Evolutionary conservation across 2,113 vertebrate species (phyloP).

Genomic region (human): GRCh38 chr5:141339501-141340000

Average conservation of each 20-base stretch:
- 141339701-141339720: constrained; percentile 70
- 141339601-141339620: constrained; percentile 75
- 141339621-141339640: constrained; percentile 63
- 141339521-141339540: constrained; percentile 64
- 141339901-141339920: constrained; percentile 77
- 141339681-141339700: constrained; percentile 78
- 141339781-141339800: constrained; percentile 84
- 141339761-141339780: constrained; percentile 87
- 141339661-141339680: constrained; percentile 75
- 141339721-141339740: constrained; percentile 77
- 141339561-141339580: constrained; percentile 80
- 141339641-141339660: constrained; percentile 74
- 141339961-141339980: constrained; percentile 81
- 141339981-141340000: constrained; percentile 88
- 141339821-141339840: constrained; percentile 55
- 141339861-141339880: constrained; percentile 81
- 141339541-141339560: constrained; percentile 81
- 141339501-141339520: constrained; percentile 83
- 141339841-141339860: constrained; percentile 83
- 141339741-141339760: constrained; percentile 75
- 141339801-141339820: constrained; percentile 82
- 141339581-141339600: constrained; percentile 64
- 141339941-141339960: constrained; percentile 80
- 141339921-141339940: constrained; percentile 85
- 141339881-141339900: constrained; percentile 84